Conservation (phyloP, 2,797 vertebrate genomes). For the Scolopax rusticola region DNA sequence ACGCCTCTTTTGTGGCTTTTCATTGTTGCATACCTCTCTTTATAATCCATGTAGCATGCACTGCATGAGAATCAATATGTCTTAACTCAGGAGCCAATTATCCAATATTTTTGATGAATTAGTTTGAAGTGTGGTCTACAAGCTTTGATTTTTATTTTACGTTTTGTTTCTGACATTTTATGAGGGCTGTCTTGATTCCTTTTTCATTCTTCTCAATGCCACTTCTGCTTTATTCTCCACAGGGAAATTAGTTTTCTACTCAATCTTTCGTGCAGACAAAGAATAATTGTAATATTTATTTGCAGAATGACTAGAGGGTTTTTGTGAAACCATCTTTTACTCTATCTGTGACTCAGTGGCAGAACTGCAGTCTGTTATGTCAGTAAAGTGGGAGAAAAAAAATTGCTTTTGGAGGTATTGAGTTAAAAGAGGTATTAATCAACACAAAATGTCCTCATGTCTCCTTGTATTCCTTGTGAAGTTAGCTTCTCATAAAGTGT, state of each 20-base stretch:
- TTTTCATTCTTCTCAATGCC: not conserved
- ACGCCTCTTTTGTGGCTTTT: not conserved
- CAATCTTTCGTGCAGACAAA: not conserved
- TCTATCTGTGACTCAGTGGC: not conserved
- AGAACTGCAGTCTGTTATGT: not conserved
- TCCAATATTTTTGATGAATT: not conserved
- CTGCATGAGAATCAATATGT: not conserved
- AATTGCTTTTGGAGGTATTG: not conserved
- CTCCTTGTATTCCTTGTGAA: not conserved
- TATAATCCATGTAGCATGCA: not conserved
- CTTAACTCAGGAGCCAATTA: not conserved
- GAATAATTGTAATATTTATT: not conserved
- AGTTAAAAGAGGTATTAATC: not conserved
- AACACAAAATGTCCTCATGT: not conserved
- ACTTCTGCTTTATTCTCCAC: not conserved
- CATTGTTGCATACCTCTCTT: not conserved
- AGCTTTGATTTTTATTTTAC: not conserved
- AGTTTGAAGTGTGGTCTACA: not conserved
- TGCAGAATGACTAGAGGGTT: not conserved
- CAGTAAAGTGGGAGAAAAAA: not conserved
- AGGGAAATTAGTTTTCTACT: constrained; percentile 23
- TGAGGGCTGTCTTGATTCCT: not conserved
- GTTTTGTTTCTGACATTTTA: not conserved
- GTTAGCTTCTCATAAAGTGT: not conserved
- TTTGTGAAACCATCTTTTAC: not conserved